phyloP scores from a whole-genome alignment of 2,888 invertebrate genomes.

The Lucinisca nassula region DNA sequence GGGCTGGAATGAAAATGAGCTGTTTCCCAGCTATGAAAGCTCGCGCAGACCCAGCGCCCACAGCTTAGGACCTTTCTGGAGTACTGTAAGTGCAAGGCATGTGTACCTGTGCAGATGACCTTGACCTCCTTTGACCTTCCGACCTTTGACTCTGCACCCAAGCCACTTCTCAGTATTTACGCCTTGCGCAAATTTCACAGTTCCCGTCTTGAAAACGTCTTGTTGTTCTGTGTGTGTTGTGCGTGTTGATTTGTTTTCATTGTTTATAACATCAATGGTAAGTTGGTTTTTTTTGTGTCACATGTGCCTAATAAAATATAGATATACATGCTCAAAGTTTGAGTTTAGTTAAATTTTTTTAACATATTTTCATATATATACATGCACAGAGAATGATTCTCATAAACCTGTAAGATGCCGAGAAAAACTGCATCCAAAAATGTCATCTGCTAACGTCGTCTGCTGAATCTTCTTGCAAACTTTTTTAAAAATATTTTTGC shows the following conservation, averaged over 20 bases:
- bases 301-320: background rate
- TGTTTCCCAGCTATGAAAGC: constrained; percentile 70
- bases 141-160: background rate
- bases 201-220: background rate
- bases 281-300: background rate
- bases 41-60: constrained; percentile 79
- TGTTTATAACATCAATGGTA: too few species aligned
- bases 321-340: too few species aligned
- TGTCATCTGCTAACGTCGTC: too few species aligned
- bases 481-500: too few species aligned
- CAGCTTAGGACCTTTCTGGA: constrained; percentile 83
- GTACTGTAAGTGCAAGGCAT: constrained; percentile 76
- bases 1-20: constrained; percentile 77
- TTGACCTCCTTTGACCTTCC: background rate
- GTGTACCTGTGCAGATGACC: background rate
- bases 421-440: too few species aligned
- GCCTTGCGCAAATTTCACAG: background rate
- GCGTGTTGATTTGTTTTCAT: background rate
- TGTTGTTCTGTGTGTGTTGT: background rate
- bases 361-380: too few species aligned
- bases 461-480: too few species aligned
- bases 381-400: too few species aligned
- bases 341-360: too few species aligned
- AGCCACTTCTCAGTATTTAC: background rate
- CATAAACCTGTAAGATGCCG: too few species aligned